Conservation (phyloP, 2,113 vertebrate genomes). For the Siniperca chuatsi region DNA sequence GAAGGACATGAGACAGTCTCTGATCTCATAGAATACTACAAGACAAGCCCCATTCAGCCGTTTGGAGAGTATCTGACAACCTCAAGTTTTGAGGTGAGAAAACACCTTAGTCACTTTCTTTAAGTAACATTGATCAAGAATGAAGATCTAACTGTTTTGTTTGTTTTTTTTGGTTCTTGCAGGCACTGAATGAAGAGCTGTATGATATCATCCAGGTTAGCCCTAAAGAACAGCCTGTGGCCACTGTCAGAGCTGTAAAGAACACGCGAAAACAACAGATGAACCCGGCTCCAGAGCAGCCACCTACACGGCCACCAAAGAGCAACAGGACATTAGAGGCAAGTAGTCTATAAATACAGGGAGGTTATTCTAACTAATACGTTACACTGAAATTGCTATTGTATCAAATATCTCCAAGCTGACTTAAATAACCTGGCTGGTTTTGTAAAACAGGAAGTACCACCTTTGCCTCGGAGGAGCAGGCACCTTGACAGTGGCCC, state of each 20-base stretch:
- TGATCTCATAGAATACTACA: conserved; percentile 85
- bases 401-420: neutral
- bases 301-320: conserved; percentile 64
- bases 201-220: conserved; percentile 83
- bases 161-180: conserved; percentile 33
- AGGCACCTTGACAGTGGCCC: conserved; percentile 47
- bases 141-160: conserved; percentile 9
- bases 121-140: neutral
- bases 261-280: conserved; percentile 46
- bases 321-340: conserved; percentile 55
- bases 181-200: conserved; percentile 72
- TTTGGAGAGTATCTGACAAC: conserved; percentile 88
- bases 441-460: conserved; percentile 64
- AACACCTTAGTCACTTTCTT: neutral
- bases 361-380: neutral
- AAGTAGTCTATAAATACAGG: neutral
- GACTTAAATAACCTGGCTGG: conserved; percentile 5
- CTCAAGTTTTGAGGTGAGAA: conserved; percentile 83
- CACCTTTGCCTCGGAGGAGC: conserved; percentile 78
- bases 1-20: conserved; percentile 80
- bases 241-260: conserved; percentile 49
- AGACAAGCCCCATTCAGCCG: conserved; percentile 83
- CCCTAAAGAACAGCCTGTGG: conserved; percentile 52
- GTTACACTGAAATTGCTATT: neutral
- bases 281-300: conserved; percentile 27